These are phyloP conservation scores for Acomys russatus DNA, from an alignment of 2,797 vertebrate species.

Conservation along the genomic window DNA sequence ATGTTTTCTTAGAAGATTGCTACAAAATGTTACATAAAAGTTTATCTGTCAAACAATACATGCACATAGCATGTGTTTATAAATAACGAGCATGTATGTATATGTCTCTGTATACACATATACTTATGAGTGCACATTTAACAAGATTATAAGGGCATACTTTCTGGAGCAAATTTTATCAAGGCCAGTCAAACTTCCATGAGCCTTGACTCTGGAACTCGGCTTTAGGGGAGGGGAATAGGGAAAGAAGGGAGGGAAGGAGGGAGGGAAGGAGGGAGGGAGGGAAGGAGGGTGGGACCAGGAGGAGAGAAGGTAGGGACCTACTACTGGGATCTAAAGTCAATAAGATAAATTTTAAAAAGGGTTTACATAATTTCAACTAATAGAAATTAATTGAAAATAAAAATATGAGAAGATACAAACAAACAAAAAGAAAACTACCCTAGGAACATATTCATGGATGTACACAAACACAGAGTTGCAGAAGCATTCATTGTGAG, in stretches of 20 bases:
- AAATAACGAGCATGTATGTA: neutral
- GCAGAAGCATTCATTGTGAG: neutral
- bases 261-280: too few species aligned
- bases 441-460: neutral
- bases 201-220: neutral
- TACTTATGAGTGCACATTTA: neutral
- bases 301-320: too few species aligned
- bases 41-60: neutral
- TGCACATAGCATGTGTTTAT: neutral
- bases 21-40: neutral
- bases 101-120: neutral
- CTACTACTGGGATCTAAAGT: too few species aligned
- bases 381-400: too few species aligned
- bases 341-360: too few species aligned
- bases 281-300: too few species aligned
- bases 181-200: neutral
- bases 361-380: too few species aligned
- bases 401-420: too few species aligned
- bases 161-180: constrained; percentile 15
- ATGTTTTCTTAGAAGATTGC: neutral
- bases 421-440: neutral
- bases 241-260: too few species aligned
- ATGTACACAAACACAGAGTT: neutral
- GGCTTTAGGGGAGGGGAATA: too few species aligned
- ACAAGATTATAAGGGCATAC: neutral